These are phyloP conservation scores for Apocrypta bakeri DNA, from an alignment of 1,140 invertebrate genomes.

Conservation along the genomic window DNA sequence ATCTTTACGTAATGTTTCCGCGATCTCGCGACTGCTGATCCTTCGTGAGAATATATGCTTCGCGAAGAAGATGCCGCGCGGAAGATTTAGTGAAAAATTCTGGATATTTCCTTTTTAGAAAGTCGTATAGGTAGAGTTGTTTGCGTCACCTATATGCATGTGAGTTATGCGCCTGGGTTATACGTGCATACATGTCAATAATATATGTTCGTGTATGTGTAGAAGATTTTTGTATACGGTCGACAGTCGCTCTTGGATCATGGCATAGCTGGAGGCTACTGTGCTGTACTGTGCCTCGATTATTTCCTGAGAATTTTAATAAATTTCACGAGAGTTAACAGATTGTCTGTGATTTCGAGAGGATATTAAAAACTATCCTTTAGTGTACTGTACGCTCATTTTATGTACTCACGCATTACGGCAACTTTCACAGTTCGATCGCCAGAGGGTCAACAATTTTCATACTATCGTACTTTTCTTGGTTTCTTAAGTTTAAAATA, in stretches of 20 bases:
- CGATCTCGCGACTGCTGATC: neutral
- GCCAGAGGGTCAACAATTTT: neutral
- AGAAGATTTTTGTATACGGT: neutral
- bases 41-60: neutral
- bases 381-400: neutral
- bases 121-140: neutral
- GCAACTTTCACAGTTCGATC: conserved; percentile 23
- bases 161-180: neutral
- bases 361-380: neutral
- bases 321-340: no score
- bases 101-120: conserved; percentile 4
- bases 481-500: neutral
- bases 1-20: neutral
- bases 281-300: neutral
- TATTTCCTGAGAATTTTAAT: neutral
- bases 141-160: neutral
- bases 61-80: neutral
- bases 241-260: neutral
- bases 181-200: no score
- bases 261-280: neutral
- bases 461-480: neutral
- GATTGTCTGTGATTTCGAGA: no score
- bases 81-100: neutral
- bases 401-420: neutral
- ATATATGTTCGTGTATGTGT: neutral